phyloP scores from a whole-genome alignment of 2,113 vertebrate genomes.

The Ursus arctos region DNA sequence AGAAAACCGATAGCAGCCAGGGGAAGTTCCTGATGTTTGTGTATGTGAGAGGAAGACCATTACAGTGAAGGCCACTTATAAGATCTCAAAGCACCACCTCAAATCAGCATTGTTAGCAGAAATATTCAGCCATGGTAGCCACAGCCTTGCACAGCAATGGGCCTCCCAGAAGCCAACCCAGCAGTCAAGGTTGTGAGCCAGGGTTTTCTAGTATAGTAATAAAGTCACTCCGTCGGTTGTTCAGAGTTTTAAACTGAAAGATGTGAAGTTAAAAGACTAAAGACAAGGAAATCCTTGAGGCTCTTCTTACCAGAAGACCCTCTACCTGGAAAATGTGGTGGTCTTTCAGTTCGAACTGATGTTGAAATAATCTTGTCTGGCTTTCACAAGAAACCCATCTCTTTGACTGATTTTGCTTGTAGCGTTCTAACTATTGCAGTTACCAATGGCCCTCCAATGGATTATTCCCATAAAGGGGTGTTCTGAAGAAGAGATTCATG shows the following conservation, averaged over 20 bases:
- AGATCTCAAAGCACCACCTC: not conserved
- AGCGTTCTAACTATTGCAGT: not conserved
- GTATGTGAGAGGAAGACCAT: not conserved
- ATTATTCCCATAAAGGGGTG: not conserved
- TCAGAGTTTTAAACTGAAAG: not conserved
- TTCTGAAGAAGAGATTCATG: not conserved
- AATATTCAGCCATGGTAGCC: not conserved
- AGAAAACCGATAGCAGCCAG: not conserved
- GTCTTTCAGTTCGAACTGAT: not conserved
- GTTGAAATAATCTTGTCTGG: not conserved
- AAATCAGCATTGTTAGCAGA: not conserved
- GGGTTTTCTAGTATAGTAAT: not conserved
- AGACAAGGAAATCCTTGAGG: not conserved
- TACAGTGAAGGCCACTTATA: not conserved
- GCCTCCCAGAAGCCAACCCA: not conserved
- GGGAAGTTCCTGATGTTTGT: not conserved
- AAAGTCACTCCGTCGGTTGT: not conserved
- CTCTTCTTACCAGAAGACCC: not conserved
- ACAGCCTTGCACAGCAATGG: not conserved
- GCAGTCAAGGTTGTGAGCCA: not conserved
- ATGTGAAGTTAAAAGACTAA: not conserved
- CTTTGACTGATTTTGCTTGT: not conserved
- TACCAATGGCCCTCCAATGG: too few relatives aligned
- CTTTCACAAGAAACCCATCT: not conserved
- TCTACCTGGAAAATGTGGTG: not conserved